Evolutionary conservation across 2,113 vertebrate species (phyloP).

Genomic region (Leptodactylus fuscus): DNA sequence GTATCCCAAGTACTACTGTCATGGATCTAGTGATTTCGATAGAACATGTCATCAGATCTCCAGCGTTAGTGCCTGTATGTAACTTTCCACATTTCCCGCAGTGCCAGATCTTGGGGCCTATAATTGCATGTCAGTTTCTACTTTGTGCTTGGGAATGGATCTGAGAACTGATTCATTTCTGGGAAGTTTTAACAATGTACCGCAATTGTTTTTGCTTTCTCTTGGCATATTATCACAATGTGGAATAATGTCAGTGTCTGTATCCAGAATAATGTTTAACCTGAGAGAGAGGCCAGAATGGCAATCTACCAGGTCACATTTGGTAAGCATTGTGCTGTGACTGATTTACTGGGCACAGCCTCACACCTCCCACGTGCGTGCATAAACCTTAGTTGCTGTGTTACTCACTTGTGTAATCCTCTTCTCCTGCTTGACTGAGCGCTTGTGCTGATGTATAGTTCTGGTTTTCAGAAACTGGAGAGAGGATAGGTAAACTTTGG

Average conservation of each 20-base stretch:
- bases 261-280: background rate
- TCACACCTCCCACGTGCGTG: background rate
- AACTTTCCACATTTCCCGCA: background rate
- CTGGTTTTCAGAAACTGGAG: background rate
- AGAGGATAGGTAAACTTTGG: too few relatives aligned
- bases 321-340: too few relatives aligned
- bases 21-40: background rate
- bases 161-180: background rate
- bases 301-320: background rate
- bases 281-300: background rate
- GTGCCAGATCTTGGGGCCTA: background rate
- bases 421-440: background rate
- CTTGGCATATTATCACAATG: background rate
- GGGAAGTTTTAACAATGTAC: background rate
- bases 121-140: background rate
- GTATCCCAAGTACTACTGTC: background rate
- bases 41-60: background rate
- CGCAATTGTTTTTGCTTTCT: background rate
- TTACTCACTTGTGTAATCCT: background rate
- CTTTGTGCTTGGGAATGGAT: background rate
- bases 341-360: background rate
- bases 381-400: background rate
- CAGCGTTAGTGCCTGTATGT: background rate
- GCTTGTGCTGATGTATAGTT: background rate
- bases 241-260: background rate